Evolutionary conservation across 2,113 vertebrate species (phyloP).

Genomic region (Blennius ocellaris): DNA sequence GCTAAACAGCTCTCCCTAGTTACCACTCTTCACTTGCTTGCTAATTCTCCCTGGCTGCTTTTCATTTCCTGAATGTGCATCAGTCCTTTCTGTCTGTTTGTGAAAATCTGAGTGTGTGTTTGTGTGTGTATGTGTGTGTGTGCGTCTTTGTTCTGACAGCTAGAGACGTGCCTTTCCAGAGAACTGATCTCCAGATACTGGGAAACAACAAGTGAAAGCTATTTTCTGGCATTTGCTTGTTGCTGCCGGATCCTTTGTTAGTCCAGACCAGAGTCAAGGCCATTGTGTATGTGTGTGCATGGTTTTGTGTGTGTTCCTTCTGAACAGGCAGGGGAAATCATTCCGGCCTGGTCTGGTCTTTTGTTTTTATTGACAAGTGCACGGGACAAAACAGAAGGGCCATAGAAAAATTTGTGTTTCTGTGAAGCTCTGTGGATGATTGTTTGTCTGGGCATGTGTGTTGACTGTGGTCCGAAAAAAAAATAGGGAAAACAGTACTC

Average conservation of each 20-base stretch:
- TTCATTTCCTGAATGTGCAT: conserved; percentile 65
- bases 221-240: conserved; percentile 68
- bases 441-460: conserved; percentile 26
- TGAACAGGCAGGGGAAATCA: conserved; percentile 78
- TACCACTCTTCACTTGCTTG: conserved; percentile 22
- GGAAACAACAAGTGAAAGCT: conserved; percentile 69
- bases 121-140: conserved; percentile 17
- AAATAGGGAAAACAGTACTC: conserved; percentile 34
- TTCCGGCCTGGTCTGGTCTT: conserved; percentile 73
- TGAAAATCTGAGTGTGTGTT: conserved; percentile 12
- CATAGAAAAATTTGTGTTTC: conserved; percentile 67
- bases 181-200: conserved; percentile 72
- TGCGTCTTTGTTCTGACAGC: conserved; percentile 55
- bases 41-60: conserved; percentile 51
- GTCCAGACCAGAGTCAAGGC: conserved; percentile 42
- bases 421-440: conserved; percentile 26
- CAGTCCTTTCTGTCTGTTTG: conserved; percentile 33
- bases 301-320: conserved; percentile 18
- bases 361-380: conserved; percentile 77
- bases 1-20: conserved; percentile 27
- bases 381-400: conserved; percentile 64
- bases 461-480: conserved; percentile 29
- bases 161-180: conserved; percentile 52
- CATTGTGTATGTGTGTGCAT: conserved; percentile 35
- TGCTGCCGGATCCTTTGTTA: conserved; percentile 68